Evolutionary conservation across 2,797 vertebrate genomes (phyloP).

Genomic region (Lepilemur ruficaudatus): DNA sequence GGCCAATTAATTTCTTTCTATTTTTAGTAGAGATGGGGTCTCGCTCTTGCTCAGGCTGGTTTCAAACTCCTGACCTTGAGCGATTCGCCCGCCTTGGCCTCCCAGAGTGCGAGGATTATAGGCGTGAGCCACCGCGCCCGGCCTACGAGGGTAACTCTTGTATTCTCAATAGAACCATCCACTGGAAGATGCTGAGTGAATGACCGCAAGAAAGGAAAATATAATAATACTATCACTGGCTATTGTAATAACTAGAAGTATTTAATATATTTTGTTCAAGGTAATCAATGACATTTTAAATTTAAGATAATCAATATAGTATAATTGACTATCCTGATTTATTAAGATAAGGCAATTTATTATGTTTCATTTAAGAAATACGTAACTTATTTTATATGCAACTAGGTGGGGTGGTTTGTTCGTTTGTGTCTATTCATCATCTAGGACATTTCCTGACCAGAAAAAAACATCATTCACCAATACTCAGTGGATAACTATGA

Average conservation of each 20-base stretch:
- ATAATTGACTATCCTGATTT: conserved; percentile 14
- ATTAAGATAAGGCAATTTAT: not conserved
- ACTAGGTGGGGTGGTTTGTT: not conserved
- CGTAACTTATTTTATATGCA: not conserved
- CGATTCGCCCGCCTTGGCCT: no score
- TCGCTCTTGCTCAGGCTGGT: no score
- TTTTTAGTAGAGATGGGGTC: no score
- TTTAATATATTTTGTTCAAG: not conserved
- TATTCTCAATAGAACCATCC: conserved; percentile 12
- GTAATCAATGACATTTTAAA: not conserved
- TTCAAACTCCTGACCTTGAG: no score
- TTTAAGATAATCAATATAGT: conserved; percentile 30
- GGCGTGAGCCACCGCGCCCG: no score
- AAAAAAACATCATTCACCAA: not conserved
- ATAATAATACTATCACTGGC: not conserved
- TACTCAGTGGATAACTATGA: not conserved
- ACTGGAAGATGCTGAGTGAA: not conserved
- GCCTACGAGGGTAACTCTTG: not conserved
- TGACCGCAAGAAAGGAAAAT: not conserved
- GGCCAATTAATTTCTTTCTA: no score
- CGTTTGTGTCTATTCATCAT: not conserved
- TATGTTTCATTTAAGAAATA: not conserved
- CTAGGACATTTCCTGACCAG: not conserved
- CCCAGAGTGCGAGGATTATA: no score
- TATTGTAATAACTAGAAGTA: not conserved